A percentile compares a stretch with the other conserved stretches of the same genome.
Evolutionary conservation across 2,888 invertebrate species (phyloP).

Genomic region (Parnassius glacialis): DNA sequence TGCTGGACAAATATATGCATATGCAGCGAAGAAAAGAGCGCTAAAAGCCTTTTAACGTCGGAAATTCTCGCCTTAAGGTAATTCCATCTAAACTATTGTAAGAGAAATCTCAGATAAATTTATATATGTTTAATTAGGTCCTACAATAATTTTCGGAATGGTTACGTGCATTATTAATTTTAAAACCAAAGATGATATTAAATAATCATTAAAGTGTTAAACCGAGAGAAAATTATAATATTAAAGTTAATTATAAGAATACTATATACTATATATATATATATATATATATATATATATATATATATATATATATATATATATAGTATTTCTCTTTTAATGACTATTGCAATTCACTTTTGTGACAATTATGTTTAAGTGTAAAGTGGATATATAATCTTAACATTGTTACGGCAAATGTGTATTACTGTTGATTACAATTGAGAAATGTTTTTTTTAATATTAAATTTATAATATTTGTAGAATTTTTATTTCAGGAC

Average conservation of each 20-base stretch:
- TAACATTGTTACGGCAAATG: background rate
- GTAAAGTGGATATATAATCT: background rate
- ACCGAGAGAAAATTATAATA: background rate
- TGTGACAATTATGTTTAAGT: slow-evolving; percentile 16
- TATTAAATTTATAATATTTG: slow-evolving; percentile 4
- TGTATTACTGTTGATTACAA: background rate
- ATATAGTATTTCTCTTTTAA: slow-evolving; percentile 3
- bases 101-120: too few relatives aligned
- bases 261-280: slow-evolving; percentile 4
- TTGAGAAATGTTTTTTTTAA: slow-evolving; percentile 1
- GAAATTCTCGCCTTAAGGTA: too few relatives aligned
- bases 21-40: too few relatives aligned
- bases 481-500: background rate
- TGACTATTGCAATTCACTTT: slow-evolving; percentile 17
- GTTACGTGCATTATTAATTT: slow-evolving; percentile 45
- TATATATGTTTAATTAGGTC: too few relatives aligned
- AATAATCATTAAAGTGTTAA: slow-evolving; percentile 42
- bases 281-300: too few relatives aligned
- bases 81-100: too few relatives aligned
- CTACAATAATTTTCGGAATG: background rate
- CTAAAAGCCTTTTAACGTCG: too few relatives aligned
- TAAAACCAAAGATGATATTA: slow-evolving; percentile 76
- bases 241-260: slow-evolving; percentile 8
- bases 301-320: too few relatives aligned
- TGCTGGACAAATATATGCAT: too few relatives aligned